These are phyloP conservation scores for Zophobas atratus DNA, from an alignment of 1,140 invertebrate species.

Conservation along the genomic window DNA sequence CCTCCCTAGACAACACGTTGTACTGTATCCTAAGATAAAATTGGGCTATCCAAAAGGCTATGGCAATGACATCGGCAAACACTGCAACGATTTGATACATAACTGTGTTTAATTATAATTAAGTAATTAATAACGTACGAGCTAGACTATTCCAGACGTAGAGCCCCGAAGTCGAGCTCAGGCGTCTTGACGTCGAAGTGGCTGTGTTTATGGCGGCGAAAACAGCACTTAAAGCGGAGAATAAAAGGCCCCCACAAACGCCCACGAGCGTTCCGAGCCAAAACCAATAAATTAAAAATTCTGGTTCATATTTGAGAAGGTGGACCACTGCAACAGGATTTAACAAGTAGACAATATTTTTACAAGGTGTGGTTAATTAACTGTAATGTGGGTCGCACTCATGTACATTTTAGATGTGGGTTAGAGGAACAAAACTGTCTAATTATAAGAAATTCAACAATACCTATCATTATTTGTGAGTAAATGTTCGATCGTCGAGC, in stretches of 20 bases:
- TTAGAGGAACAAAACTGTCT: background rate
- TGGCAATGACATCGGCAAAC: constrained; percentile 77
- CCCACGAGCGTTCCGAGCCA: constrained; percentile 81
- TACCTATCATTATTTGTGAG: background rate
- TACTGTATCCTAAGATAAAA: constrained; percentile 81
- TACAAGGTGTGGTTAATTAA: constrained; percentile 5
- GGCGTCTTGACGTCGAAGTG: constrained; percentile 80
- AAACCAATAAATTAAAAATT: constrained; percentile 79
- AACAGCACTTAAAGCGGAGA: constrained; percentile 78
- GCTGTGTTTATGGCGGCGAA: constrained; percentile 86
- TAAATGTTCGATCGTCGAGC: background rate
- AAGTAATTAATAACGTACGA: constrained; percentile 71
- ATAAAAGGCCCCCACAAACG: constrained; percentile 76
- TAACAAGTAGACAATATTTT: background rate
- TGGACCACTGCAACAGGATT: constrained; percentile 71
- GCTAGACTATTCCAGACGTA: constrained; percentile 85
- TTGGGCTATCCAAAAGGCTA: constrained; percentile 82
- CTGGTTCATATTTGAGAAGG: constrained; percentile 74
- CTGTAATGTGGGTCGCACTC: background rate
- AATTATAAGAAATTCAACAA: constrained; percentile 5
- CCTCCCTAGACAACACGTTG: constrained; percentile 85
- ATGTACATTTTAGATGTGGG: background rate
- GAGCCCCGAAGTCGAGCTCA: constrained; percentile 83
- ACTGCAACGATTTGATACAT: constrained; percentile 73
- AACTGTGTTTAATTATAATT: constrained; percentile 14